Percentiles rank a stretch among this genome's conserved stretches.
These are phyloP conservation scores for Hexactinellida sp. DNA, from an alignment of 37 sponge, comb jelly and placozoan species.

Conservation along the genomic window DNA sequence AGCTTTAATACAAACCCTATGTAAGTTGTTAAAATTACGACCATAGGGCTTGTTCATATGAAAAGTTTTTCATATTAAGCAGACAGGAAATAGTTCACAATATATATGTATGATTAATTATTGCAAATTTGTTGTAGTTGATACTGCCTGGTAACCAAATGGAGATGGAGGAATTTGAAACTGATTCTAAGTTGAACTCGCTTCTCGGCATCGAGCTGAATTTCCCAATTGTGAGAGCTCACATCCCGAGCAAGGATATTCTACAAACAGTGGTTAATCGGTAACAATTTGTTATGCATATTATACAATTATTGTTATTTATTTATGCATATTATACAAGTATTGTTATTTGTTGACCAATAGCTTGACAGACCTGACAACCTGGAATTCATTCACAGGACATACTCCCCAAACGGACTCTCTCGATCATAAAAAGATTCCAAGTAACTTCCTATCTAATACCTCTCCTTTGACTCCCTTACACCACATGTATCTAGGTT, in stretches of 20 bases:
- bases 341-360: not conserved
- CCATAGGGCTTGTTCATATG: no score
- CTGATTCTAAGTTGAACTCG: constrained; percentile 11
- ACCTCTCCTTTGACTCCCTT: not conserved
- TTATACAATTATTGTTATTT: not conserved
- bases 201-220: constrained; percentile 12
- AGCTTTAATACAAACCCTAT: no score
- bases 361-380: not conserved
- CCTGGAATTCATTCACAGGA: not conserved
- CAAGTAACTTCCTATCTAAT: not conserved
- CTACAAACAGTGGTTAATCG: constrained; percentile 43
- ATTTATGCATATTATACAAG: no score
- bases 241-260: constrained; percentile 50
- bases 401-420: not conserved
- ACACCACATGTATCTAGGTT: not conserved
- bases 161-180: constrained; percentile 53
- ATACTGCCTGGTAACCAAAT: constrained; percentile 34
- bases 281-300: not conserved
- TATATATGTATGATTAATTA: not conserved
- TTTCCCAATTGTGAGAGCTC: constrained; percentile 32
- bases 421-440: not conserved
- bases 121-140: constrained; percentile 24
- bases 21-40: no score
- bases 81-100: no score
- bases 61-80: no score